Evolutionary conservation across 92 coral and sea anemone species (phyloP).

Genomic region (Epizoanthus illoricatus): DNA sequence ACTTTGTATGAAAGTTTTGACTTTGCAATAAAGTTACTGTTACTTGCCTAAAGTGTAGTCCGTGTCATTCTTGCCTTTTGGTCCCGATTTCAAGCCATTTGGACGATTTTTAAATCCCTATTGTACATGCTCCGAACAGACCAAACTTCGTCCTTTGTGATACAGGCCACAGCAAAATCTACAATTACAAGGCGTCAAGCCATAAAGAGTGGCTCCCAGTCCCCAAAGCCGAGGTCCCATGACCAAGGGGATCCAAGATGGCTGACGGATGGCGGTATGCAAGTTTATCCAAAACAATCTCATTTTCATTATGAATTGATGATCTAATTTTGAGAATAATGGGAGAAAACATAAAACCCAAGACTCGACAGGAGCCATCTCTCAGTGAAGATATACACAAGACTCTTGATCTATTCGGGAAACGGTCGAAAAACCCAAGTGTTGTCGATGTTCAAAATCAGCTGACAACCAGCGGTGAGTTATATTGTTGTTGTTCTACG

Average conservation of each 20-base stretch:
- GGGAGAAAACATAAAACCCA: slow-evolving; percentile 15
- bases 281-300: slow-evolving; percentile 30
- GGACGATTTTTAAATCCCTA: too few species aligned
- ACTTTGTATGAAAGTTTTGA: too few species aligned
- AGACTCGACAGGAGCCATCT: slow-evolving; percentile 5
- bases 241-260: slow-evolving; percentile 20
- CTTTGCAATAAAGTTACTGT: too few species aligned
- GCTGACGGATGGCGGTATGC: slow-evolving; percentile 27
- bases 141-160: too few species aligned
- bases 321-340: slow-evolving; percentile 30
- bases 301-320: slow-evolving; percentile 39
- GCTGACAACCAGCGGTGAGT: slow-evolving; percentile 1
- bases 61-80: too few species aligned
- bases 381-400: slow-evolving; percentile 37
- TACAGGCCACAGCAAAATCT: too few species aligned
- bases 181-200: too few species aligned
- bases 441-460: slow-evolving; percentile 11
- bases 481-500: too few species aligned
- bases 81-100: too few species aligned
- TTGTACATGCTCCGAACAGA: too few species aligned
- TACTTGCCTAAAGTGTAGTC: too few species aligned
- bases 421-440: neutral
- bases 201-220: neutral
- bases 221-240: neutral
- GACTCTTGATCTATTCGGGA: slow-evolving; percentile 41